Evolutionary conservation across 2,888 invertebrate species (phyloP).

Genomic region (Drosophila trichaetosa): DNA sequence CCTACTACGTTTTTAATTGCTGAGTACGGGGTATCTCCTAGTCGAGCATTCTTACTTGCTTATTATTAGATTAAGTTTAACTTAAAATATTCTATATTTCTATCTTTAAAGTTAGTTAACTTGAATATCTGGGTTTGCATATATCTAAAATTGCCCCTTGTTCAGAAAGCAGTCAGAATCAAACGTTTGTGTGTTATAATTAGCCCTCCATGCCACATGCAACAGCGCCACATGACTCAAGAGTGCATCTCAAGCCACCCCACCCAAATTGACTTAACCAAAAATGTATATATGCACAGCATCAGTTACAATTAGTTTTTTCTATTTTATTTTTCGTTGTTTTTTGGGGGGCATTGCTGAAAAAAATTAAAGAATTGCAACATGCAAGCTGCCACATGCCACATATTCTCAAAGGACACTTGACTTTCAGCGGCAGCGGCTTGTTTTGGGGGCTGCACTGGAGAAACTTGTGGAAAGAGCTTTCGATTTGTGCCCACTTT

Average conservation of each 20-base stretch:
- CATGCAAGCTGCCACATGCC: constrained; percentile 56
- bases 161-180: constrained; percentile 15
- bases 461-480: constrained; percentile 1
- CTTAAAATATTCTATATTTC: background rate
- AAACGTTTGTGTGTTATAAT: constrained; percentile 61
- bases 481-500: constrained; percentile 14
- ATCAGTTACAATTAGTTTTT: constrained; percentile 67
- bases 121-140: background rate
- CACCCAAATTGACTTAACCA: constrained; percentile 7
- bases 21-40: background rate
- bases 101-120: background rate
- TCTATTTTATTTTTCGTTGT: constrained; percentile 36
- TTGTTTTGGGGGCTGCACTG: constrained; percentile 49
- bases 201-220: constrained; percentile 65
- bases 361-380: constrained; percentile 78
- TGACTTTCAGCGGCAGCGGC: constrained; percentile 69
- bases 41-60: background rate
- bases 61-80: background rate
- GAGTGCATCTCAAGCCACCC: constrained; percentile 41
- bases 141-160: background rate
- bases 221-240: constrained; percentile 63
- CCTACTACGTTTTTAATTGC: background rate
- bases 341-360: constrained; percentile 53
- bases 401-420: constrained; percentile 82
- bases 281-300: constrained; percentile 9